Evolutionary conservation across 2,888 invertebrate species (phyloP).

Genomic region (Agonopterix arenella): DNA sequence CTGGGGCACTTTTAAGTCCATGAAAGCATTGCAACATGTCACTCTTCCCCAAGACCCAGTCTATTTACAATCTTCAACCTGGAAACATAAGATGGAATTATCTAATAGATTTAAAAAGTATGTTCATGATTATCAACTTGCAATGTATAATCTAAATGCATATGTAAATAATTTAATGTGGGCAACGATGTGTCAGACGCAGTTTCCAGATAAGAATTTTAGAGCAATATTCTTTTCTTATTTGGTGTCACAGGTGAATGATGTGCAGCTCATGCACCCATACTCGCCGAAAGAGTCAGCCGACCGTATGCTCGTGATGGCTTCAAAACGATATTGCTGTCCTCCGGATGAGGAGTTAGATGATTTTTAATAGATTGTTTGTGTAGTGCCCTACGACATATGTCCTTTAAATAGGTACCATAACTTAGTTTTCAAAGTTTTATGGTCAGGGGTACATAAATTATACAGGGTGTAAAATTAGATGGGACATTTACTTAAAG

Average conservation of each 20-base stretch:
- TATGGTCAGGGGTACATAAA: too few species aligned
- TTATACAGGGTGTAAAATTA: too few species aligned
- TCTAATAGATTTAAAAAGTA: constrained; percentile 42
- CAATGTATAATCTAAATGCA: constrained; percentile 44
- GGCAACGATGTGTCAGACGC: constrained; percentile 57
- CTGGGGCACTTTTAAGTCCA: constrained; percentile 27
- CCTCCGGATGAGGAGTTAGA: constrained; percentile 21
- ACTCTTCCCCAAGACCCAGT: constrained; percentile 24
- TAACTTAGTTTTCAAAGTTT: too few species aligned
- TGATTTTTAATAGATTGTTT: too few species aligned
- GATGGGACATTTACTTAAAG: too few species aligned
- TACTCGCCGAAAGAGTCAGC: constrained; percentile 35
- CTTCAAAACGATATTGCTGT: constrained; percentile 41
- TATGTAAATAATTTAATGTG: constrained; percentile 49
- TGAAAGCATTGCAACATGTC: constrained; percentile 39
- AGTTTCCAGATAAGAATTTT: constrained; percentile 60
- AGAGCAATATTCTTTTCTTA: constrained; percentile 63
- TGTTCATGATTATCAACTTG: constrained; percentile 32
- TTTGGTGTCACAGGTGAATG: constrained; percentile 35
- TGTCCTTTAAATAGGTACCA: too few species aligned
- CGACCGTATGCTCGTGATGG: constrained; percentile 24
- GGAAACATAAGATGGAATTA: constrained; percentile 44
- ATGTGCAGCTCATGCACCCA: constrained; percentile 49
- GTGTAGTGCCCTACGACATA: too few species aligned
- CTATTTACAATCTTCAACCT: constrained; percentile 36